These are phyloP conservation scores for Creontiades dilutus DNA, from an alignment of 2,888 invertebrate genomes.

Conservation along the genomic window DNA sequence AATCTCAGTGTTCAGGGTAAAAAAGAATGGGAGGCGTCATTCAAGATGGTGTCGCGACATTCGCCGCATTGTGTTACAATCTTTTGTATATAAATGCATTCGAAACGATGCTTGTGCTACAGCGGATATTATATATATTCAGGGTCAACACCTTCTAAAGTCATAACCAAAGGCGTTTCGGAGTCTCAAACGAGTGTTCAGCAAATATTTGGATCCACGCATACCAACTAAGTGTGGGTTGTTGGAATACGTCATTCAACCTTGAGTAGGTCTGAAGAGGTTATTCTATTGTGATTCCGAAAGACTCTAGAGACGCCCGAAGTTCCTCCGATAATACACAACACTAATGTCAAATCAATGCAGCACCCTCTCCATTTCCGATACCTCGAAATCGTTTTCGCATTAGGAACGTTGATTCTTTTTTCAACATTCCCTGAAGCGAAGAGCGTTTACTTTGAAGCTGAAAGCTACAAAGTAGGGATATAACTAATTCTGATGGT, in stretches of 20 bases:
- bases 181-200: not conserved
- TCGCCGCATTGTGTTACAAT: too few relatives aligned
- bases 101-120: too few relatives aligned
- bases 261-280: not conserved
- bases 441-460: too few relatives aligned
- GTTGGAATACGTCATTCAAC: not conserved
- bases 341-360: constrained; percentile 11
- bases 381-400: not conserved
- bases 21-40: too few relatives aligned
- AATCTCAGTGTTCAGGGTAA: too few relatives aligned
- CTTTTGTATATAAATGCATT: too few relatives aligned
- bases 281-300: not conserved
- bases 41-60: too few relatives aligned
- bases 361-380: not conserved
- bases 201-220: constrained; percentile 15
- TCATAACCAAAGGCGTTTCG: too few relatives aligned
- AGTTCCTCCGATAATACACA: not conserved
- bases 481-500: too few relatives aligned
- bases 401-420: not conserved
- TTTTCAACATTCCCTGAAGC: not conserved
- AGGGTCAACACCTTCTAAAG: too few relatives aligned
- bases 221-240: not conserved
- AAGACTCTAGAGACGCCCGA: not conserved
- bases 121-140: too few relatives aligned
- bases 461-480: too few relatives aligned